Evolutionary conservation across 2,797 vertebrate species (phyloP).

Genomic region (Crenichthys baileyi): DNA sequence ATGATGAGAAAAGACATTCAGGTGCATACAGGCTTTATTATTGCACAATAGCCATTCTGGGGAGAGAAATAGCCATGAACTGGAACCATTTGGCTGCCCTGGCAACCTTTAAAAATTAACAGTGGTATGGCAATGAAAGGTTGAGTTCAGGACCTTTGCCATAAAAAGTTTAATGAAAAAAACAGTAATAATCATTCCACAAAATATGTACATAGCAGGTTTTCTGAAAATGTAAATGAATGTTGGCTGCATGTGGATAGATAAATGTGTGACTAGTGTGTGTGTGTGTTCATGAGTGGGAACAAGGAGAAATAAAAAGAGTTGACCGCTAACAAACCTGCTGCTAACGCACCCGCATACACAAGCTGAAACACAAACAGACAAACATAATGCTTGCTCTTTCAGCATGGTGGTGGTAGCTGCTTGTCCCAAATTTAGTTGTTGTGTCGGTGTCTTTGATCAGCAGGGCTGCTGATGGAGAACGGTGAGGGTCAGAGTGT

Average conservation of each 20-base stretch:
- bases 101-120: conserved; percentile 44
- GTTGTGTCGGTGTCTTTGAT: conserved; percentile 76
- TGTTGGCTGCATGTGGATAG: conserved; percentile 21
- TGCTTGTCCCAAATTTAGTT: conserved; percentile 72
- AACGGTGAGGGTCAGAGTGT: conserved; percentile 52
- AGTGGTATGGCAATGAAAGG: conserved; percentile 37
- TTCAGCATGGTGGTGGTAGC: conserved; percentile 55
- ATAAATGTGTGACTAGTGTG: conserved; percentile 4
- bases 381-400: conserved; percentile 45
- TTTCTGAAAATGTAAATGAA: conserved; percentile 12
- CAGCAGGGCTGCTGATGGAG: conserved; percentile 63
- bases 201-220: background rate
- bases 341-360: conserved; percentile 19
- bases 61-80: conserved; percentile 57
- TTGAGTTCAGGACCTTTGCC: conserved; percentile 33
- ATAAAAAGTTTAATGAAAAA: conserved; percentile 13
- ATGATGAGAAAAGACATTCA: conserved; percentile 63
- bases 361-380: conserved; percentile 30
- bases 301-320: conserved; percentile 14
- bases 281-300: conserved; percentile 18
- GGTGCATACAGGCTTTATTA: conserved; percentile 64
- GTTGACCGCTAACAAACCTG: conserved; percentile 7
- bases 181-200: conserved; percentile 4
- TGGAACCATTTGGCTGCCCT: conserved; percentile 47
- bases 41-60: conserved; percentile 60